Evolutionary conservation across 2,797 vertebrate genomes (phyloP).

Genomic region (Lacerta bilineata): DNA sequence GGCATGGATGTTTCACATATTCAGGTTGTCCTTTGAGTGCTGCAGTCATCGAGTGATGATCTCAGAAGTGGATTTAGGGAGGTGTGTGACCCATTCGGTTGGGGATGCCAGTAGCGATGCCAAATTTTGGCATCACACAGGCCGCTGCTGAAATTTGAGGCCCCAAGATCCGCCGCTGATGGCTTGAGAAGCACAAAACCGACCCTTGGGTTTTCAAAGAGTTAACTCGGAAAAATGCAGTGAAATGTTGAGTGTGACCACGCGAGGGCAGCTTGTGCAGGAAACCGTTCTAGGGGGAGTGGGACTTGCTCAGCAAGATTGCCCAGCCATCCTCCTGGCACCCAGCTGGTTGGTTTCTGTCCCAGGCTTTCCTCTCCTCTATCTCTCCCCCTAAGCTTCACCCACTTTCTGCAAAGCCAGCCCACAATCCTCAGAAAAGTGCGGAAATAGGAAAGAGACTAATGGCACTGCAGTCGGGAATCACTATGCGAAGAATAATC

Average conservation of each 20-base stretch:
- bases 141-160: no score
- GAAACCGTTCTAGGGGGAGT: background rate
- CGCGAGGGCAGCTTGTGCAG: background rate
- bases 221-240: background rate
- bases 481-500: background rate
- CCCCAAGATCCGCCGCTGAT: no score
- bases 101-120: no score
- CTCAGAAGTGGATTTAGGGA: no score
- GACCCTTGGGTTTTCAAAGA: background rate
- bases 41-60: background rate
- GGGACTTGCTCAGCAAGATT: background rate
- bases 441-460: background rate
- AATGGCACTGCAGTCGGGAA: background rate
- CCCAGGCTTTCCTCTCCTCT: background rate
- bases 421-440: background rate
- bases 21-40: background rate
- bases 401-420: background rate
- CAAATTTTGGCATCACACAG: no score
- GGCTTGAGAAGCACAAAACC: background rate
- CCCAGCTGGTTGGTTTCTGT: background rate
- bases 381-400: background rate
- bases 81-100: no score
- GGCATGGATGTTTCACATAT: background rate
- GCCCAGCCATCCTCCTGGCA: background rate
- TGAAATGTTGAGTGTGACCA: background rate